A percentile compares a stretch with the other conserved stretches of the same genome.
Conservation (phyloP, 2,888 invertebrate genomes). For the Gandaritis pyraliata region DNA sequence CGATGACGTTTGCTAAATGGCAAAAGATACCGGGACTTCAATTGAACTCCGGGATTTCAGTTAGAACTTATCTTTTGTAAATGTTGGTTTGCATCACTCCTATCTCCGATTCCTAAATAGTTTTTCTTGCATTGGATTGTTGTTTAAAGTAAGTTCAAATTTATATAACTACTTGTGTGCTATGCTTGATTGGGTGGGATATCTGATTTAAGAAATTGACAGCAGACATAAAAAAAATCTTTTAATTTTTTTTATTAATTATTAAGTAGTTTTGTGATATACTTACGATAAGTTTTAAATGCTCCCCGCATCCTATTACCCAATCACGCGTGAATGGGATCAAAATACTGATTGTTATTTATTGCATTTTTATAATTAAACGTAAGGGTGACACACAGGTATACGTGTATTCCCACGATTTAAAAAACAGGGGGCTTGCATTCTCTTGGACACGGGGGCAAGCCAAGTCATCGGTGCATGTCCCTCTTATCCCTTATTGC, state of each 20-base stretch:
- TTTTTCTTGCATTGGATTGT: no score
- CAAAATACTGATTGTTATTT: conserved; percentile 80
- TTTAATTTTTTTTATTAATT: no score
- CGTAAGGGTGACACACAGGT: conserved; percentile 67
- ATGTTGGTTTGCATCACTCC: no score
- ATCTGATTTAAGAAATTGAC: not conserved
- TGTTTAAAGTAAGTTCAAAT: no score
- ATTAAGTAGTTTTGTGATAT: conserved; percentile 7
- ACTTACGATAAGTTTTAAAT: conserved; percentile 4
- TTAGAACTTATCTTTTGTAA: not conserved
- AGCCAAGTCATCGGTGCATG: conserved; percentile 65
- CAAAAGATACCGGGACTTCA: not conserved
- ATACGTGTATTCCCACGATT: conserved; percentile 73
- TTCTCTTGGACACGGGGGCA: conserved; percentile 65
- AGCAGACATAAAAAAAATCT: no score
- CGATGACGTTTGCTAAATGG: conserved; percentile 13
- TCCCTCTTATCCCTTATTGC: conserved; percentile 32
- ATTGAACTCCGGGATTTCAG: conserved; percentile 7
- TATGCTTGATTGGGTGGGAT: no score
- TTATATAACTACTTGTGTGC: no score
- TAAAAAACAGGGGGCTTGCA: conserved; percentile 67
- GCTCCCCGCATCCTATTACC: conserved; percentile 56
- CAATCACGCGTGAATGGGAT: conserved; percentile 68
- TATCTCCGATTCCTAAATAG: no score
- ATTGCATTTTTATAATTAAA: conserved; percentile 74